Evolutionary conservation across 2,113 vertebrate species (phyloP).

Genomic region (Tringa solitaria): DNA sequence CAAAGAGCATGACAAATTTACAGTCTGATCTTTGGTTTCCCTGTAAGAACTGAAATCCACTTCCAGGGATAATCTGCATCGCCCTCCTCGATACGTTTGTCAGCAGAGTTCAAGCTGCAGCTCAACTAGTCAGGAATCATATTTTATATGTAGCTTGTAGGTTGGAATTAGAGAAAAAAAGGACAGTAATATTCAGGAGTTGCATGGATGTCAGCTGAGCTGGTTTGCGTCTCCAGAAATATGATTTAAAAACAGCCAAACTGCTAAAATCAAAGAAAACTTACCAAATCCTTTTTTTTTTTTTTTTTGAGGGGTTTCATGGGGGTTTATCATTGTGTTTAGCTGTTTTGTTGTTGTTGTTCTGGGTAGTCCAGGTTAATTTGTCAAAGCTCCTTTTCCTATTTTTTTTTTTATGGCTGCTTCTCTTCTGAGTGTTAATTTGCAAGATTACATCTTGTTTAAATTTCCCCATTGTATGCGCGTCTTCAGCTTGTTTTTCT

Average conservation of each 20-base stretch:
- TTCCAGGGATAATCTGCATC: not conserved
- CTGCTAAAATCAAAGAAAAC: not conserved
- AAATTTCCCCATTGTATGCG: not conserved
- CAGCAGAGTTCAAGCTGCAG: not conserved
- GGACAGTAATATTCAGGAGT: accelerated
- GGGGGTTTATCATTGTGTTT: not conserved
- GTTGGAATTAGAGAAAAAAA: not conserved
- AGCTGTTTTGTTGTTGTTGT: not conserved
- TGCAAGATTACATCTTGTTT: not conserved
- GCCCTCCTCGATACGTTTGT: accelerated
- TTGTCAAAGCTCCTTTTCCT: not conserved
- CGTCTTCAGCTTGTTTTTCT: not conserved
- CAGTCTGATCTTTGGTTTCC: not conserved
- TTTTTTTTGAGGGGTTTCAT: not conserved
- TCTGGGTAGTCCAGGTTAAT: not conserved
- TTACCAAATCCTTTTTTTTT: not conserved
- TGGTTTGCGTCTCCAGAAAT: not conserved
- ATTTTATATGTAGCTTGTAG: not conserved
- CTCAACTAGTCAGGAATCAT: accelerated
- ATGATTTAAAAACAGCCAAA: not conserved
- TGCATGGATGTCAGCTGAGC: not conserved
- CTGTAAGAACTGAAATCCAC: not conserved
- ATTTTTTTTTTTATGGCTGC: not conserved
- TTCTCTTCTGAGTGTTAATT: not conserved
- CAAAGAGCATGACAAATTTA: not conserved